phyloP scores from a whole-genome alignment of 2,113 vertebrate species.

The Rhipidura dahli region DNA sequence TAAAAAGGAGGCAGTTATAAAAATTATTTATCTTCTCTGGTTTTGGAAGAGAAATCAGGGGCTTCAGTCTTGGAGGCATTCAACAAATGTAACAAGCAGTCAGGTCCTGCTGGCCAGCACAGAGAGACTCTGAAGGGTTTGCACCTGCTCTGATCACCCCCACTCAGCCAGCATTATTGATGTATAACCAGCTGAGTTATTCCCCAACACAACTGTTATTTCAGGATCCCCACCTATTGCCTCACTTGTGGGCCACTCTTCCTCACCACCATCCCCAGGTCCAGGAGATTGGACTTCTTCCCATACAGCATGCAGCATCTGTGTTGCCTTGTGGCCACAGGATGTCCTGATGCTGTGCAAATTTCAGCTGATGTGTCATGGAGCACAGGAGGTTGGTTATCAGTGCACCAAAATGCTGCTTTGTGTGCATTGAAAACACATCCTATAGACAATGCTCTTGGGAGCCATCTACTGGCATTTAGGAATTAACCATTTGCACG shows the following conservation, averaged over 20 bases:
- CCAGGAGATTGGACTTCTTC: fast-evolving
- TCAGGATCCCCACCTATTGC: background rate
- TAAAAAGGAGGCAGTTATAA: background rate
- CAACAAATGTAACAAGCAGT: background rate
- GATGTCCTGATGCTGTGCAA: background rate
- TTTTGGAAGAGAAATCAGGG: background rate
- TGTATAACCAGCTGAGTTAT: background rate
- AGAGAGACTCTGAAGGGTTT: background rate
- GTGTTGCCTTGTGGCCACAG: background rate
- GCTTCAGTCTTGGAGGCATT: background rate
- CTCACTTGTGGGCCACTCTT: fast-evolving
- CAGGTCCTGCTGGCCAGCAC: background rate
- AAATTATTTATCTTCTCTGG: slow-evolving; percentile 5
- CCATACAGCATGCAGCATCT: fast-evolving
- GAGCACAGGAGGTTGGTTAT: background rate
- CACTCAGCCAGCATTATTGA: background rate
- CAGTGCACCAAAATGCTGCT: background rate
- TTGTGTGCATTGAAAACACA: fast-evolving
- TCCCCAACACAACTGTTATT: background rate
- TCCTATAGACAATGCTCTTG: slow-evolving; percentile 14
- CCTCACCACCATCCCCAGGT: background rate
- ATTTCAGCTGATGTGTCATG: background rate
- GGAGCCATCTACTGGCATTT: slow-evolving; percentile 49
- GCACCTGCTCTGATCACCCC: background rate
- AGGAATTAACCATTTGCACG: background rate